Evolutionary conservation across 2,888 invertebrate genomes (phyloP), one percentile per base, ranked within the genome.

Genomic region (Metellina segmentata): DNA sequence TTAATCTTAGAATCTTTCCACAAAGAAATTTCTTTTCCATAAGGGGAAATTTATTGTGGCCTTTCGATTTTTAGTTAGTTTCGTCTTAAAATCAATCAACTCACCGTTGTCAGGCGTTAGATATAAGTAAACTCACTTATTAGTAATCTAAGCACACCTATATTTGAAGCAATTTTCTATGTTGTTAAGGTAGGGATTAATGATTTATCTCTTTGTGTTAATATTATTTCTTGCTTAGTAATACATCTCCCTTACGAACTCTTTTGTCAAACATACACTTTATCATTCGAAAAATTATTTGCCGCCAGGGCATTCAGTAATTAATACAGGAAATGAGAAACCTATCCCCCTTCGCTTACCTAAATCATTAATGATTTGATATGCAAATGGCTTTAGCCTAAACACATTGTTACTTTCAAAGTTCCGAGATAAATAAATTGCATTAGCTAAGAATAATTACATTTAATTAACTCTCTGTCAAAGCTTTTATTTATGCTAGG

Each of bases 291-390:
- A 16, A 61, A 7, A 11, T 11, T 61, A 61, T 61, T 61, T 61
- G 11, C 61, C 61, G 61, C 9, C 4, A 16, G 61, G 61, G 61
- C 61, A 16, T 61, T 61, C 16, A 61, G 61, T 61, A 61, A 61
- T 61, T 61, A 61, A 61, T 61, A 61, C 61, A 16, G 13, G 0
- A 16, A 61, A 61, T 61, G 61, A 61, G 61, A 48, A 61, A 48
- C 61, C 11, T 61, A 48, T 34, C 49, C 34, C 34, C 61, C 53
- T 69, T 34, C 7, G 61, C 16, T 79, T 20, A 34, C 13, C 16
- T 53, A 20, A n/a, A 78, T 78, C 78, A n/a, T 79, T 79, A 79
- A 79, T 34, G 79, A 79, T 79, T 79, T 61, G 61, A 61, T 61
- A 79, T 48, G 79, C 61, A 61, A 79, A 79, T 48, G 34, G 61